Evolutionary conservation across 2,113 vertebrate species (phyloP).

Genomic region (Platysternon megacephalum): DNA sequence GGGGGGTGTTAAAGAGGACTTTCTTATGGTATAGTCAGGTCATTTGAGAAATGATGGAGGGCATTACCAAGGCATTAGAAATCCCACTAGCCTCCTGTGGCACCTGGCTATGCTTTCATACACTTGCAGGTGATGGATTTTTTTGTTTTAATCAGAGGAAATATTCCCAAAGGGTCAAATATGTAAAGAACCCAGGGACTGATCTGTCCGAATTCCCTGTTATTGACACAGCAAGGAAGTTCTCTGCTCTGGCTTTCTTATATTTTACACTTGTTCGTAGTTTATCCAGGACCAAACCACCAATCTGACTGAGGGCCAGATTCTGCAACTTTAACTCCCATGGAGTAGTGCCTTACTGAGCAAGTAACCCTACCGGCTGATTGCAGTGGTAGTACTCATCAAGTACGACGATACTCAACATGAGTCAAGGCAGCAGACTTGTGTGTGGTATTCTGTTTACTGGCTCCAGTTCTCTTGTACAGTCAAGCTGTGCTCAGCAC

Average conservation of each 20-base stretch:
- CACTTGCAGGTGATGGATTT: slow-evolving; percentile 1
- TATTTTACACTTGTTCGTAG: background rate
- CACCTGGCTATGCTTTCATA: slow-evolving; percentile 14
- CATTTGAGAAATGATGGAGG: background rate
- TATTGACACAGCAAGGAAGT: slow-evolving; percentile 8
- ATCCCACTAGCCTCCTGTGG: background rate
- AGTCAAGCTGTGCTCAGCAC: background rate
- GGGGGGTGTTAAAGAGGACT: background rate
- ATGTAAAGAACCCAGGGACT: background rate
- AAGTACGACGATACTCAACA: background rate
- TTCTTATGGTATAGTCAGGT: background rate
- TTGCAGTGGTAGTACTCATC: background rate
- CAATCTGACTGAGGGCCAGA: background rate
- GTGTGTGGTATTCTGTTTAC: background rate
- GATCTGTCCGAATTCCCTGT: slow-evolving; percentile 33
- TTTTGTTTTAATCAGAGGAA: background rate
- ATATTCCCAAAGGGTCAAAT: slow-evolving; percentile 26
- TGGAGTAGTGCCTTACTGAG: background rate
- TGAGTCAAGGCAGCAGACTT: background rate
- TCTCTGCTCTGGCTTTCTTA: slow-evolving; percentile 2
- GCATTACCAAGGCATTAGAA: background rate
- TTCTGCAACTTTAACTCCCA: background rate
- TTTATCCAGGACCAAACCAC: background rate
- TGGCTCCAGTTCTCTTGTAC: background rate
- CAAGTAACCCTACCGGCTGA: background rate